Base-by-base conservation (phyloP, 2,888 invertebrate species). In the Galerucella nymphaeae region DNA sequence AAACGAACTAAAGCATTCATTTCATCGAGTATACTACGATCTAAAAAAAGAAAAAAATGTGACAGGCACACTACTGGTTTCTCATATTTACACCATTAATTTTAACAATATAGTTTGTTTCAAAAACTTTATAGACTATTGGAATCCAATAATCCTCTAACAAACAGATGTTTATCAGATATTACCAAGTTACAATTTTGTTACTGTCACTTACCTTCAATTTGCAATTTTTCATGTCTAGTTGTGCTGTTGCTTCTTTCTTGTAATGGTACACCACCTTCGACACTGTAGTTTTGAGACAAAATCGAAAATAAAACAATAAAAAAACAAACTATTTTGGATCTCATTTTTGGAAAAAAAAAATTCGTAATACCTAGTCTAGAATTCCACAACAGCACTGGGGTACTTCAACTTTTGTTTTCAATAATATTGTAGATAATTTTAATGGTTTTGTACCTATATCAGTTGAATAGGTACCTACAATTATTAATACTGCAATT, bases 1-100 rank as follows among this genome's bases (percentile, higher is more conserved):
- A 74, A 41, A 20, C 71, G 69, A n/a, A 42, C 63, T 3, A 74
- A 20, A 9, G 74, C 74, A 45, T 58, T 48, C 69, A 74, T 55
- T 66, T 65, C 30, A 16, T 72, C 74, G 41, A 38, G 62, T 9
- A 71, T 30, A 11, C 66, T 53, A 11, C 70, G 48, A n/a, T 61
- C 73, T 73, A n/a, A 69, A 16, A 23, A 58, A 58, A 16, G 8
- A 48, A 13, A 30, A 38, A 38, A 38, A 38, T 8, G 8, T 38
- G 8, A 38, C 30, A 38, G 30, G 9, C 5, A 38, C n/a, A n/a
- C n/a, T n/a, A n/a, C n/a, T n/a, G n/a, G n/a, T n/a, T n/a, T n/a
- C n/a, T n/a, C n/a, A n/a, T n/a, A n/a, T n/a, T n/a, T n/a, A n/a
- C n/a, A n/a, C n/a, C n/a, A n/a, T n/a, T n/a, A n/a, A n/a, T n/a